These are phyloP conservation scores for Hyperoodon ampullatus DNA, from an alignment of 2,113 vertebrate species.

Conservation along the genomic window DNA sequence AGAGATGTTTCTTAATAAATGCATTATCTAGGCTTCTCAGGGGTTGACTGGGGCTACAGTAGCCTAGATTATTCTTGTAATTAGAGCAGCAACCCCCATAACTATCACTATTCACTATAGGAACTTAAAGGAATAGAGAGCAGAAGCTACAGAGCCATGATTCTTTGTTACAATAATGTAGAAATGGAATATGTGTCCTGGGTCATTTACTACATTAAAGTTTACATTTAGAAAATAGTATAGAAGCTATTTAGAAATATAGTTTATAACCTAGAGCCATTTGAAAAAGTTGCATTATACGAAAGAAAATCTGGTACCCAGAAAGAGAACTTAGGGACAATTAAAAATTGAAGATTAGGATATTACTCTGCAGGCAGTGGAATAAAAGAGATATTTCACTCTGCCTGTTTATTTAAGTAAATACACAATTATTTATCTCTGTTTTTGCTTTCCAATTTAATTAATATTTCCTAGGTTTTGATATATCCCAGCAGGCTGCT, in stretches of 20 bases:
- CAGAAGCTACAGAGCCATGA: neutral
- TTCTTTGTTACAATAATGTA: neutral
- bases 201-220: neutral
- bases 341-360: neutral
- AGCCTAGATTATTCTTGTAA: neutral
- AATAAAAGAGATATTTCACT: neutral
- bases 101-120: neutral
- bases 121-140: neutral
- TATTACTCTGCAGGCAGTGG: neutral
- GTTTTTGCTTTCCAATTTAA: neutral
- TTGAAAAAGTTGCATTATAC: neutral
- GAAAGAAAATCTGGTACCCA: neutral
- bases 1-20: neutral
- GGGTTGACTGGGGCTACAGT: neutral
- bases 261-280: neutral
- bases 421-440: neutral
- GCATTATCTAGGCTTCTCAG: neutral
- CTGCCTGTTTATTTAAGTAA: neutral
- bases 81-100: neutral
- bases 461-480: slow-evolving; percentile 6
- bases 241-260: neutral
- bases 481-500: neutral
- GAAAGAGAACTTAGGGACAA: neutral
- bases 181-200: neutral
- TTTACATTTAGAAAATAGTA: neutral